Evolutionary conservation across 2,797 vertebrate species (phyloP).

Genomic region (Rhinogobio ventralis): DNA sequence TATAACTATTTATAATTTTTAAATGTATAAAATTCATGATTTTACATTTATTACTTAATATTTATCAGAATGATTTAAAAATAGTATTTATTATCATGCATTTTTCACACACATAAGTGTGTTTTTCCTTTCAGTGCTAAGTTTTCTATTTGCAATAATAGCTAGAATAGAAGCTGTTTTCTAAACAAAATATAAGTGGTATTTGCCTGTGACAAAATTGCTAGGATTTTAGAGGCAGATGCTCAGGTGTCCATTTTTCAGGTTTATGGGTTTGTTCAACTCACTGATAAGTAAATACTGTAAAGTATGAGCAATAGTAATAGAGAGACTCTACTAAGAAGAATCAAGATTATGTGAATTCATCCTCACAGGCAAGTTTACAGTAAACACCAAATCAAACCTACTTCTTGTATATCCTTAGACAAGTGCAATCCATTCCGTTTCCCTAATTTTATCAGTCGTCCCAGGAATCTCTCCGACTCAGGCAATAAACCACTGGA

Average conservation of each 20-base stretch:
- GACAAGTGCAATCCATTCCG: constrained; percentile 92
- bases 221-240: neutral
- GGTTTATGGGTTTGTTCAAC: neutral
- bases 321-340: neutral
- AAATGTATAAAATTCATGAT: neutral
- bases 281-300: neutral
- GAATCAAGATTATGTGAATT: neutral
- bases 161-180: neutral
- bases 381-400: constrained; percentile 1
- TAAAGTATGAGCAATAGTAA: neutral
- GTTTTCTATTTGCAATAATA: neutral
- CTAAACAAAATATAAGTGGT: neutral
- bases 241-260: neutral
- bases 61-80: neutral
- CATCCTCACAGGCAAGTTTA: neutral
- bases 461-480: constrained; percentile 87
- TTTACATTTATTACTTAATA: neutral
- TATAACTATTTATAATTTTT: neutral
- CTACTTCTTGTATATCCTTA: constrained; percentile 84
- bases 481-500: constrained; percentile 80
- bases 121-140: neutral
- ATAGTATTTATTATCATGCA: neutral
- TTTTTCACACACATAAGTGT: neutral
- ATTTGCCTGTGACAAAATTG: neutral
- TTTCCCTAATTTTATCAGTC: constrained; percentile 86